Conservation (phyloP, 2,797 vertebrate species). For the Sebastolobus altivelis region DNA sequence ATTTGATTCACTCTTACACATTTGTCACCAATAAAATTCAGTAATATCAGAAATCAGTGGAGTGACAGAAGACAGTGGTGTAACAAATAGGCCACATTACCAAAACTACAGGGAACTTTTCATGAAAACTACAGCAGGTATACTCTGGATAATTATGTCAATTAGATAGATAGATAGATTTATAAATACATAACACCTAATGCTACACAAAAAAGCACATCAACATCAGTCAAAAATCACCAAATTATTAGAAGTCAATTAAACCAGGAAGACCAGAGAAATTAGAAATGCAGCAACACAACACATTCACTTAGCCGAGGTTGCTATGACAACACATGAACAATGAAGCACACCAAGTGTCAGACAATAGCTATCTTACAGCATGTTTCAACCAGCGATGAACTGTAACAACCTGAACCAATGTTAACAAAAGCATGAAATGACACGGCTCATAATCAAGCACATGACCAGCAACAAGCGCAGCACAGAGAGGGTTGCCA, state of each 20-base stretch:
- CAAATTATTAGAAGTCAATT: not conserved
- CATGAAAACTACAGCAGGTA: not conserved
- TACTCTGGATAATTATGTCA: not conserved
- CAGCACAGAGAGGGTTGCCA: not conserved
- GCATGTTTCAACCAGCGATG: not conserved
- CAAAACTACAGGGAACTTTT: not conserved
- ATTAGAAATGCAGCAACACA: not conserved
- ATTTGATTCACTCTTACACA: not conserved
- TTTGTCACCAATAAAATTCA: not conserved
- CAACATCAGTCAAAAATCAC: not conserved
- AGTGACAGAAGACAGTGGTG: not conserved
- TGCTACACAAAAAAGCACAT: not conserved
- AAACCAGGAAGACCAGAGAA: not conserved
- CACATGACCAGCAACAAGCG: no score
- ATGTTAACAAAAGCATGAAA: not conserved
- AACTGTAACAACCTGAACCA: not conserved
- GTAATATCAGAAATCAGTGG: not conserved
- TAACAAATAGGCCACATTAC: not conserved
- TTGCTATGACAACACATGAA: not conserved
- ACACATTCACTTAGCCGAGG: not conserved
- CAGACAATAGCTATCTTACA: not conserved
- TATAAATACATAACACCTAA: no score
- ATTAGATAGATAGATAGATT: no score
- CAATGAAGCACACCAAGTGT: not conserved
- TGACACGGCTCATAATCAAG: no score